Conservation (phyloP, 2,113 vertebrate genomes). For the Ceyx melanurus region DNA sequence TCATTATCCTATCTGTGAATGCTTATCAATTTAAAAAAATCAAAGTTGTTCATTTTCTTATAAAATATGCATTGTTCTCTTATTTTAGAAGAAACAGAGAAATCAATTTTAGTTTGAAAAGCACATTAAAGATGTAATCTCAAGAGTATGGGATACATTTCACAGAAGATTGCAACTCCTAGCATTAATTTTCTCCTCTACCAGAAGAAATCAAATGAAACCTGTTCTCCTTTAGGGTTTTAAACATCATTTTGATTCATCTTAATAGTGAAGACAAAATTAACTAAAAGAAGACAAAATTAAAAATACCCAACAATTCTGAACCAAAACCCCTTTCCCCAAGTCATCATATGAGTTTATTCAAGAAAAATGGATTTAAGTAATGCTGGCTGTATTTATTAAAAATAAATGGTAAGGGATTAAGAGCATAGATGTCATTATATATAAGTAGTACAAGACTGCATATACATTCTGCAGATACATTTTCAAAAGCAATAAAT, state of each 20-base stretch:
- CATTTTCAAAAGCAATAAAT: not conserved
- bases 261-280: conserved; percentile 78
- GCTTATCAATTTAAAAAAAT: not conserved
- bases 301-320: not conserved
- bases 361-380: conserved; percentile 41
- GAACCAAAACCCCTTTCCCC: not conserved
- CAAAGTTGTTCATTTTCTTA: conserved; percentile 21
- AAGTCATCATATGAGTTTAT: conserved; percentile 8
- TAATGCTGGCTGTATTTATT: not conserved
- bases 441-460: not conserved
- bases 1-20: not conserved
- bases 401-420: not conserved
- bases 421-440: not conserved
- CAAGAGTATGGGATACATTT: conserved; percentile 59
- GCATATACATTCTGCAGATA: not conserved
- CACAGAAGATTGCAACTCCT: conserved; percentile 68
- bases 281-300: conserved; percentile 67
- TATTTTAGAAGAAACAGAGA: conserved; percentile 67
- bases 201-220: conserved; percentile 76
- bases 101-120: conserved; percentile 71
- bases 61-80: conserved; percentile 62
- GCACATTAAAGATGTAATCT: conserved; percentile 73
- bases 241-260: conserved; percentile 71
- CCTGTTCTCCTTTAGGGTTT: conserved; percentile 62
- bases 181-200: conserved; percentile 53